These are phyloP conservation scores for Brachionus calyciflorus DNA, from an alignment of 1,140 invertebrate genomes.

Conservation along the genomic window DNA sequence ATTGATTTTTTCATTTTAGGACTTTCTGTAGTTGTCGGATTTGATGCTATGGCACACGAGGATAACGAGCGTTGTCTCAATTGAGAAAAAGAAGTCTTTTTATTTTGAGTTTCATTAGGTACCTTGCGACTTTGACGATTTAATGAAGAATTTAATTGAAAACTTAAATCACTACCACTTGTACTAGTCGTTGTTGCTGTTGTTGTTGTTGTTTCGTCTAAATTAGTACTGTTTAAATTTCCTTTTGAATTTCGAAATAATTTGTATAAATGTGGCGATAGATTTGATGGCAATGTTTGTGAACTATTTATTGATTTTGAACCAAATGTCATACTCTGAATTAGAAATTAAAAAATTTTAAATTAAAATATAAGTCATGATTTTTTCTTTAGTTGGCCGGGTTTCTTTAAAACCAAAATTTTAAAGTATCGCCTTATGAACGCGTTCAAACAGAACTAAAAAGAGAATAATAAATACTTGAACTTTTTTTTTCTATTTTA, in stretches of 20 bases:
- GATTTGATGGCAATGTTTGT: not conserved
- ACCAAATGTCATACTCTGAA: not conserved
- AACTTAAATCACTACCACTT: conserved; percentile 20
- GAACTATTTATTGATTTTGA: conserved; percentile 28
- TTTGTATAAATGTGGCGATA: conserved; percentile 1
- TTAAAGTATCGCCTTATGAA: too few species aligned
- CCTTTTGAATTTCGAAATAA: conserved; percentile 28
- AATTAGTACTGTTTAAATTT: not conserved
- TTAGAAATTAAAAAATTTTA: not conserved
- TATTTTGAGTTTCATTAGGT: not conserved
- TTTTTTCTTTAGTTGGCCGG: too few species aligned
- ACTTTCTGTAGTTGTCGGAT: not conserved
- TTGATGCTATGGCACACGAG: conserved; percentile 10
- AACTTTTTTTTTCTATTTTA: too few species aligned
- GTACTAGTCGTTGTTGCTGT: too few species aligned
- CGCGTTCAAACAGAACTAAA: too few species aligned
- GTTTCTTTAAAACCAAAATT: too few species aligned
- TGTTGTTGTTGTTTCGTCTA: conserved; percentile 3
- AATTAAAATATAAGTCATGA: conserved; percentile 1
- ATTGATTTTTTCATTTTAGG: conserved; percentile 40
- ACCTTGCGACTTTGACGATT: not conserved
- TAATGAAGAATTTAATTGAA: not conserved
- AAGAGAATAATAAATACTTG: too few species aligned
- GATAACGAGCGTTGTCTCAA: conserved; percentile 12
- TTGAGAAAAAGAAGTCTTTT: conserved; percentile 45